Evolutionary conservation across 2,113 vertebrate species (phyloP).

Genomic region (Galbula dea): DNA sequence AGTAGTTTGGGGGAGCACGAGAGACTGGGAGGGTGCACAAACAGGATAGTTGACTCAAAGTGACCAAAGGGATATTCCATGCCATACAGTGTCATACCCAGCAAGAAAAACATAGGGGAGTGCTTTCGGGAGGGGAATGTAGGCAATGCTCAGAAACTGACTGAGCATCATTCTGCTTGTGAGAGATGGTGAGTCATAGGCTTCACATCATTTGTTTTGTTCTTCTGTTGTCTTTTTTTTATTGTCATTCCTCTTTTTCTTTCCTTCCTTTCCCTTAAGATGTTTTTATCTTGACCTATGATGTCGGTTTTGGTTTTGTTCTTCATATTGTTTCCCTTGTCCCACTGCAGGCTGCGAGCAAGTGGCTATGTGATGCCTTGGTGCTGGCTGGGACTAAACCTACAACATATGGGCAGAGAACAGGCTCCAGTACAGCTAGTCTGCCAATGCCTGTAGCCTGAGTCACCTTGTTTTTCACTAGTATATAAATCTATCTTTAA

Average conservation of each 20-base stretch:
- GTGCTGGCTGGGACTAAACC: background rate
- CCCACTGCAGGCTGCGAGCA: background rate
- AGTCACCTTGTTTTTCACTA: background rate
- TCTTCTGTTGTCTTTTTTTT: background rate
- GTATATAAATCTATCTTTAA: background rate
- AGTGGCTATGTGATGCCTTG: background rate
- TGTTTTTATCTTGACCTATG: background rate
- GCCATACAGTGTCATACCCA: background rate
- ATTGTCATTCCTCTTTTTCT: background rate
- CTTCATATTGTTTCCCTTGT: background rate
- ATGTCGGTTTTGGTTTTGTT: background rate
- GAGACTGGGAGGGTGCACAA: background rate
- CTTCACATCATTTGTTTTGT: background rate
- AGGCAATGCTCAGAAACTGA: background rate
- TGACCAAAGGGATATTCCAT: background rate
- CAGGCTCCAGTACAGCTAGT: background rate
- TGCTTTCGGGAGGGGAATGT: background rate
- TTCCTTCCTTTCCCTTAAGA: background rate
- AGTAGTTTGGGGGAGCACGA: background rate
- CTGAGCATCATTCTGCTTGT: background rate
- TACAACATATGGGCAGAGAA: background rate
- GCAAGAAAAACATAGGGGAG: background rate
- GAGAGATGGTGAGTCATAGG: background rate
- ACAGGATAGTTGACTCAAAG: background rate
- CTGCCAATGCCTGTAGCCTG: background rate